Percentiles rank a stretch among this genome's conserved stretches.
These are phyloP conservation scores for Rattus rattus DNA, from an alignment of 2,113 vertebrate species.

Conservation along the genomic window DNA sequence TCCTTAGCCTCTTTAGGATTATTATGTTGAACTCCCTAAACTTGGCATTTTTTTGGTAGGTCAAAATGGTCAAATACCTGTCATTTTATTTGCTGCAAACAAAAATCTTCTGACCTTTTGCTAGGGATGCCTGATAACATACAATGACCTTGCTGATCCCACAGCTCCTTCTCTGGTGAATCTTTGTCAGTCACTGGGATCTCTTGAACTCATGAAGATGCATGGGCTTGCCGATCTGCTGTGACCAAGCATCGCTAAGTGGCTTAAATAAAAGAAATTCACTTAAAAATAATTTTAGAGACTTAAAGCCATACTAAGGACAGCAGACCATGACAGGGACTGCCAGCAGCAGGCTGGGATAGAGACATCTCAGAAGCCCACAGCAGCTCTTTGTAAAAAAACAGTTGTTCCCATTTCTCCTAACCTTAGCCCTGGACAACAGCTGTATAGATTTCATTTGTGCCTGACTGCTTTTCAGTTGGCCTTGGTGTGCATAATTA, in stretches of 20 bases:
- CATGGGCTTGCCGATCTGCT: not conserved
- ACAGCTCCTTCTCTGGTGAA: accelerated
- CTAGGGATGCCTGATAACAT: not conserved
- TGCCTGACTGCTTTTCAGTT: too few species aligned
- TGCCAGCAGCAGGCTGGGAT: too few species aligned
- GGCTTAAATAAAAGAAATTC: not conserved
- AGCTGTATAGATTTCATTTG: too few species aligned
- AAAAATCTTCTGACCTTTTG: not conserved
- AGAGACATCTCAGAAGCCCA: too few species aligned
- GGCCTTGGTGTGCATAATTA: too few species aligned
- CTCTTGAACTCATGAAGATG: not conserved
- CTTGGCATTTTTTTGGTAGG: not conserved
- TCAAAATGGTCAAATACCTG: not conserved
- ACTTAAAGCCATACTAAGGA: not conserved
- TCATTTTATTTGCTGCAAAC: not conserved
- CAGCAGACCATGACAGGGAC: too few species aligned
- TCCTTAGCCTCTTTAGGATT: not conserved
- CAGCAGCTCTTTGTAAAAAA: too few species aligned
- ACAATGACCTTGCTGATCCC: not conserved
- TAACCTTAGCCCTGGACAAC: too few species aligned
- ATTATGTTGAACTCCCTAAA: not conserved
- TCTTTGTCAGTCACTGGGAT: not conserved
- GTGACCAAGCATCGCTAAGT: not conserved
- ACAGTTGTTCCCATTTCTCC: too few species aligned
- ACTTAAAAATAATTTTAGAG: not conserved